These are phyloP conservation scores for Phrynocephalus versicolor DNA, from an alignment of 2,113 vertebrate species.

Conservation along the genomic window DNA sequence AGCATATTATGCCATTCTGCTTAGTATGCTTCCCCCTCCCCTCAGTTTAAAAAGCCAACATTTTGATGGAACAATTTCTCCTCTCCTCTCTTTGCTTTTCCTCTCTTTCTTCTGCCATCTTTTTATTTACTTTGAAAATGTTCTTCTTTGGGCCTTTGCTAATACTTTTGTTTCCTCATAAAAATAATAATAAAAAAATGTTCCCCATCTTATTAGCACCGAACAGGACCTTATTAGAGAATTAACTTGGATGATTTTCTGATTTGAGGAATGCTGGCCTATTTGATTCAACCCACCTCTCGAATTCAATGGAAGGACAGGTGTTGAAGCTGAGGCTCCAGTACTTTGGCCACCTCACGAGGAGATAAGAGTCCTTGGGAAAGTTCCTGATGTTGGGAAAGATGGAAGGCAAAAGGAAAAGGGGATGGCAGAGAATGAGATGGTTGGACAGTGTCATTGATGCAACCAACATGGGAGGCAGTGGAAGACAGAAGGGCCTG, in stretches of 20 bases:
- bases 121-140: slow-evolving; percentile 62
- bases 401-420: too few species aligned
- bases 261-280: slow-evolving; percentile 52
- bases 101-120: slow-evolving; percentile 38
- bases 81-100: slow-evolving; percentile 54
- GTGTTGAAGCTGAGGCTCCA: too few species aligned
- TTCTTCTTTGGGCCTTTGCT: slow-evolving; percentile 62
- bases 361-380: too few species aligned
- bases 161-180: too few species aligned
- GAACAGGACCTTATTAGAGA: slow-evolving; percentile 56
- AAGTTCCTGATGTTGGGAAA: too few species aligned
- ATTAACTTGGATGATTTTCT: slow-evolving; percentile 48
- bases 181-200: neutral
- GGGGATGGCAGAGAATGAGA: too few species aligned
- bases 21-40: slow-evolving; percentile 66
- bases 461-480: too few species aligned
- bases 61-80: slow-evolving; percentile 59
- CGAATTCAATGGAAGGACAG: too few species aligned
- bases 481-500: too few species aligned
- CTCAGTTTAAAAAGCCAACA: slow-evolving; percentile 20
- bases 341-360: too few species aligned
- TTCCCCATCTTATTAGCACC: slow-evolving; percentile 46
- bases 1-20: slow-evolving; percentile 61
- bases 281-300: slow-evolving; percentile 39
- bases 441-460: too few species aligned